Conservation (phyloP, 2,888 invertebrate genomes). For the Beris chalybata region DNA sequence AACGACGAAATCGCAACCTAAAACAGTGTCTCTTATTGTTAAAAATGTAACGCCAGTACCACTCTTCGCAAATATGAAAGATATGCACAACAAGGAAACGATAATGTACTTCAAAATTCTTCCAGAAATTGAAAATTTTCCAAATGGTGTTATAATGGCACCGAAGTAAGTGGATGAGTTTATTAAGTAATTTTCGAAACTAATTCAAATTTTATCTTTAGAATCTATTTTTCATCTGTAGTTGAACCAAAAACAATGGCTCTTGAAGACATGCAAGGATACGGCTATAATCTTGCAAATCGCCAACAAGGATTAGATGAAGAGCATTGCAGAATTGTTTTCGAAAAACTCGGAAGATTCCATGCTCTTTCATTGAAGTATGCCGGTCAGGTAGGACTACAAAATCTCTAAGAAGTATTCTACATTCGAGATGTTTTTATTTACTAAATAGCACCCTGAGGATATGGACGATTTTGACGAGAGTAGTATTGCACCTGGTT, state of each 20-base stretch:
- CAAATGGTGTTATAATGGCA: constrained; percentile 53
- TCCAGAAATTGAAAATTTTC: constrained; percentile 54
- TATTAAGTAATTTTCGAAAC: not conserved
- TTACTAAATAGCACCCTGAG: not conserved
- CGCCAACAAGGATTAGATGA: constrained; percentile 61
- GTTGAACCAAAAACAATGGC: constrained; percentile 52
- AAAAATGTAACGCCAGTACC: constrained; percentile 13
- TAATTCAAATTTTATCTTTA: not conserved
- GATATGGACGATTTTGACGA: constrained; percentile 1
- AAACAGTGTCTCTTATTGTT: constrained; percentile 17
- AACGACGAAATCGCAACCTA: constrained; percentile 29
- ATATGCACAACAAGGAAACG: constrained; percentile 57
- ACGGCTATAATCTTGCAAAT: constrained; percentile 60
- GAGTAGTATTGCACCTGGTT: not conserved
- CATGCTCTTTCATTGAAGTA: constrained; percentile 62
- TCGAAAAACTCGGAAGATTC: constrained; percentile 60
- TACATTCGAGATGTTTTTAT: not conserved
- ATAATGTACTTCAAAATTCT: constrained; percentile 56
- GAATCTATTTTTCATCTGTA: constrained; percentile 50
- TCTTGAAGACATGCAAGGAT: constrained; percentile 56
- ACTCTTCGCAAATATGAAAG: constrained; percentile 53
- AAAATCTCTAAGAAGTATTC: not conserved
- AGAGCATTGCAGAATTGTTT: constrained; percentile 58
- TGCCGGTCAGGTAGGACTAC: constrained; percentile 56
- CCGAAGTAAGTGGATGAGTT: constrained; percentile 46